Conservation (phyloP, 2,888 invertebrate species). For the Cantharis rustica region DNA sequence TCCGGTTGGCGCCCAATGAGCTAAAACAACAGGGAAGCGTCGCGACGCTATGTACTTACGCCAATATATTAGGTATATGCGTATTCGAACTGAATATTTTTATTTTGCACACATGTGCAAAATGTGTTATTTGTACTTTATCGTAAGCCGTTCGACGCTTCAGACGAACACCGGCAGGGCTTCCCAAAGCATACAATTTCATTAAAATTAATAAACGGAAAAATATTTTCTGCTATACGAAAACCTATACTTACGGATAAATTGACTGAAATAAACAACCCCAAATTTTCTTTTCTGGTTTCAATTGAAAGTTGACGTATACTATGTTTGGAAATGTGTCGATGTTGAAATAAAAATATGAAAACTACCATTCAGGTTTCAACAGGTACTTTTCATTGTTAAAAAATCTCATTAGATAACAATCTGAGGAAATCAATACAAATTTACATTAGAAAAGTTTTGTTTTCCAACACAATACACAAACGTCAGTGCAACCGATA, state of each 20-base stretch:
- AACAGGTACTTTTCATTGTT: slow-evolving; percentile 32
- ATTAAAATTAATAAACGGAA: neutral
- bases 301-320: neutral
- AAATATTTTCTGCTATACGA: neutral
- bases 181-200: neutral
- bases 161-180: neutral
- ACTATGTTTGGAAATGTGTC: neutral
- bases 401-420: slow-evolving; percentile 34
- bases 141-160: neutral
- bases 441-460: slow-evolving; percentile 41
- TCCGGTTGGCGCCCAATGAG: slow-evolving; percentile 57
- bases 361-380: slow-evolving; percentile 16
- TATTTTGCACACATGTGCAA: neutral
- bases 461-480: slow-evolving; percentile 38
- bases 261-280: neutral
- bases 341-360: neutral
- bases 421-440: slow-evolving; percentile 36
- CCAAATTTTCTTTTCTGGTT: neutral
- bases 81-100: neutral
- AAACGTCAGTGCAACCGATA: slow-evolving; percentile 40
- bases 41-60: slow-evolving; percentile 45
- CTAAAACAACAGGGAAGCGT: slow-evolving; percentile 55
- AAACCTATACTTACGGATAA: neutral
- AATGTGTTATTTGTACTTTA: neutral
- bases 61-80: slow-evolving; percentile 11